phyloP scores from a whole-genome alignment of 2,888 invertebrate species.

The Monochamus alternatus region DNA sequence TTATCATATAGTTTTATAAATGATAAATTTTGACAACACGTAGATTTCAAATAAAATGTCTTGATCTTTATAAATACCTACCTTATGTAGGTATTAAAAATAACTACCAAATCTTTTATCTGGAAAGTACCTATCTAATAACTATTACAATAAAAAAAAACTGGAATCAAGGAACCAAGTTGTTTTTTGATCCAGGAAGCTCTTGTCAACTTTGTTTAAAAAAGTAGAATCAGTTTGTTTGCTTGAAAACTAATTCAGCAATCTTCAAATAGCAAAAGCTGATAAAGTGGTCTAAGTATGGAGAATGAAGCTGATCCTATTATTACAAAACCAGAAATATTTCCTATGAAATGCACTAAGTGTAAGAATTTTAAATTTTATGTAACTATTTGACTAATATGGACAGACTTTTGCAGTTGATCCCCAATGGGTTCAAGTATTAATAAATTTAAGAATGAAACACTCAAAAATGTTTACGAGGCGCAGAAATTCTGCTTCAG shows the following conservation, averaged over 20 bases:
- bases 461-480: slow-evolving; percentile 58
- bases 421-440: slow-evolving; percentile 60
- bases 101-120: too few relatives aligned
- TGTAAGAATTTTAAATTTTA: slow-evolving; percentile 46
- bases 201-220: slow-evolving; percentile 38
- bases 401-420: slow-evolving; percentile 50
- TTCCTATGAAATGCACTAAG: slow-evolving; percentile 49
- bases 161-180: background rate
- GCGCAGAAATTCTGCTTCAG: slow-evolving; percentile 58
- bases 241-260: slow-evolving; percentile 48
- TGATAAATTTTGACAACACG: too few relatives aligned
- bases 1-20: too few relatives aligned
- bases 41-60: too few relatives aligned
- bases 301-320: slow-evolving; percentile 47
- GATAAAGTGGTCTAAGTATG: slow-evolving; percentile 41
- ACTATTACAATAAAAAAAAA: background rate
- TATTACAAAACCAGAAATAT: slow-evolving; percentile 45
- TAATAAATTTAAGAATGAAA: slow-evolving; percentile 61
- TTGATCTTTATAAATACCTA: too few relatives aligned
- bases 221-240: slow-evolving; percentile 51
- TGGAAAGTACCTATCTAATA: too few relatives aligned
- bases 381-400: slow-evolving; percentile 25
- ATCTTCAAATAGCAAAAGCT: slow-evolving; percentile 33
- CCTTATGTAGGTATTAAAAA: too few relatives aligned
- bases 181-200: slow-evolving; percentile 23